A percentile compares a stretch with the other conserved stretches of the same genome.
Conservation (phyloP, 2,888 invertebrate genomes). For the Strigamia transsilvanica region DNA sequence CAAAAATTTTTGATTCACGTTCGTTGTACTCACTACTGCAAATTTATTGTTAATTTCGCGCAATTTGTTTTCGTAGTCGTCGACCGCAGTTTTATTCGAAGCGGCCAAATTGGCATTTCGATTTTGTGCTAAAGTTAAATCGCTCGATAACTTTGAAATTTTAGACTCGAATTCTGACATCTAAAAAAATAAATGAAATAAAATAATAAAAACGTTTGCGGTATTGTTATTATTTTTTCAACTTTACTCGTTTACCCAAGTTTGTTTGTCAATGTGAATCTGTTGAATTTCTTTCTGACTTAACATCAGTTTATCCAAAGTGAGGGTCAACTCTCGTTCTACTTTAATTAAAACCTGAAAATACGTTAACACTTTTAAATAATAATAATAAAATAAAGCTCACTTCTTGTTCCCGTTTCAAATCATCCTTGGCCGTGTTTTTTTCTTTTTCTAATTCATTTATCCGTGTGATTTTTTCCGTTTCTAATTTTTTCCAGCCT, state of each 20-base stretch:
- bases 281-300: conserved; percentile 32
- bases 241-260: background rate
- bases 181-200: conserved; percentile 5
- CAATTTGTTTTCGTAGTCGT: conserved; percentile 5
- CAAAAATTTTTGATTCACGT: background rate
- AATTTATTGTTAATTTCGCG: background rate
- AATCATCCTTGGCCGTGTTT: background rate
- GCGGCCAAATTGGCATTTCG: background rate
- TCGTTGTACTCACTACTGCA: background rate
- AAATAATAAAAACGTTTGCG: background rate
- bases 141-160: background rate
- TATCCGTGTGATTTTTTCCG: background rate
- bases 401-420: conserved; percentile 35
- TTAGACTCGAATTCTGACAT: background rate
- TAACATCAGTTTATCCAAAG: conserved; percentile 35
- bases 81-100: background rate
- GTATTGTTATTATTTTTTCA: background rate
- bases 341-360: conserved; percentile 31
- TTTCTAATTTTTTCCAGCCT: conserved; percentile 42
- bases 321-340: conserved; percentile 33
- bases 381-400: background rate
- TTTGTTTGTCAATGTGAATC: background rate
- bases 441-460: conserved; percentile 29
- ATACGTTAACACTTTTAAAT: background rate
- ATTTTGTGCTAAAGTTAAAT: background rate